Percentiles rank a stretch among this genome's conserved stretches.
These are phyloP conservation scores for Cybosia mesomella DNA, from an alignment of 2,888 invertebrate genomes.

Conservation along the genomic window DNA sequence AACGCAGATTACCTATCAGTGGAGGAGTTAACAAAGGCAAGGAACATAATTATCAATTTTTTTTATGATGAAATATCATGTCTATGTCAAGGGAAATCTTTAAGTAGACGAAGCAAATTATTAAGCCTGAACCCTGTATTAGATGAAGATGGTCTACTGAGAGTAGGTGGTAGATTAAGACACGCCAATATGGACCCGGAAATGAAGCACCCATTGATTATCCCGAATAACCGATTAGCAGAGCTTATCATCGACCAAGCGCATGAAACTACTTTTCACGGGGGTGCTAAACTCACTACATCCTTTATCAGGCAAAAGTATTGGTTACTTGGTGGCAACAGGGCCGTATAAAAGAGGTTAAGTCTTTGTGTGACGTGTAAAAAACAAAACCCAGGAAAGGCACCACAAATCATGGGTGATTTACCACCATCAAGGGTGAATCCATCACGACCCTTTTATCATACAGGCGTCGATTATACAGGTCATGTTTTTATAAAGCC, in stretches of 20 bases:
- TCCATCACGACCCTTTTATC: background rate
- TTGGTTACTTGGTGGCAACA: slow-evolving; percentile 10
- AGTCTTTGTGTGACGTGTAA: background rate
- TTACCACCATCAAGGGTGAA: background rate
- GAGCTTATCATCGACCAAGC: slow-evolving; percentile 1
- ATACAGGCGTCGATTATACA: slow-evolving; percentile 9
- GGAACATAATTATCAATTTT: no score
- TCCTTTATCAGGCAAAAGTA: background rate
- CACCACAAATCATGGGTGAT: slow-evolving; percentile 7
- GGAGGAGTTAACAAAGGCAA: no score
- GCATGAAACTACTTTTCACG: slow-evolving; percentile 2
- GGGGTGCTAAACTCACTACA: background rate
- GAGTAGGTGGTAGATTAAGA: no score
- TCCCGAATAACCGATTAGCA: background rate
- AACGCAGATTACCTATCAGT: no score
- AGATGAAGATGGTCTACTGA: background rate
- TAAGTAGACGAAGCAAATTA: background rate
- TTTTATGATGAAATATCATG: background rate
- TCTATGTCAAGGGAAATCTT: background rate
- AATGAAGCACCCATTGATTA: no score
- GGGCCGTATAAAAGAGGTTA: background rate
- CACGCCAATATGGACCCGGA: no score
- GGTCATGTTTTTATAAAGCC: background rate
- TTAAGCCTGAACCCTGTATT: background rate
- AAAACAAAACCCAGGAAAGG: background rate